A percentile compares a stretch with the other conserved stretches of the same genome.
These are phyloP conservation scores for Glaucidium brasilianum DNA, from an alignment of 2,113 vertebrate genomes.

Conservation along the genomic window DNA sequence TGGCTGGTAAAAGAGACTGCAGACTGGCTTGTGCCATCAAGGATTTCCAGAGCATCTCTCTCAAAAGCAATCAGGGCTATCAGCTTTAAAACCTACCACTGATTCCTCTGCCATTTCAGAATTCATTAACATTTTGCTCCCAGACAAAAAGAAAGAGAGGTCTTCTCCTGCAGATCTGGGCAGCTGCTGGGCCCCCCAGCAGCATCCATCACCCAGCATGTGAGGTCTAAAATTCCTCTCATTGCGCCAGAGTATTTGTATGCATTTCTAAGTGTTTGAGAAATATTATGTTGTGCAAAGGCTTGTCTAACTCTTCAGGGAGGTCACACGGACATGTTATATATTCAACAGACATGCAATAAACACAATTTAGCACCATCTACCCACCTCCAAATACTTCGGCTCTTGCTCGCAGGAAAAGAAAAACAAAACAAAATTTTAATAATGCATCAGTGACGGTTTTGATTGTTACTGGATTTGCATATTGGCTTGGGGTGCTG, in stretches of 20 bases:
- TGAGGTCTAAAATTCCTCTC: neutral
- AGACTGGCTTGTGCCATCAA: neutral
- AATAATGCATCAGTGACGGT: neutral
- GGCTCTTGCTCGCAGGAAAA: neutral
- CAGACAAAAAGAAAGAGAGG: neutral
- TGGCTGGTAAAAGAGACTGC: neutral
- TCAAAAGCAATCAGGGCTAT: neutral
- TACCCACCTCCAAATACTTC: neutral
- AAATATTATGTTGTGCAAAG: neutral
- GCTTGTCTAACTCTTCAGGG: slow-evolving; percentile 35
- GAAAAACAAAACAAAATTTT: neutral
- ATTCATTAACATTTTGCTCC: neutral
- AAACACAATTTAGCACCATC: slow-evolving; percentile 13
- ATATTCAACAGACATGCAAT: slow-evolving; percentile 28
- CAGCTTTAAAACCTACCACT: neutral
- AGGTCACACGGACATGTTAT: neutral
- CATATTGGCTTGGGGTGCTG: neutral
- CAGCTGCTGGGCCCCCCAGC: neutral
- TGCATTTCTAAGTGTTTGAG: slow-evolving; percentile 8
- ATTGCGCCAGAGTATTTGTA: neutral
- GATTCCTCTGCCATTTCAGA: neutral
- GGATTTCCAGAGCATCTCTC: neutral
- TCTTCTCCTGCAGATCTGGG: neutral
- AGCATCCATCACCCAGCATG: neutral
- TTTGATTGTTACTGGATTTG: neutral